phyloP scores from a whole-genome alignment of 2,888 invertebrate genomes.

The Sphaerophoria taeniata region DNA sequence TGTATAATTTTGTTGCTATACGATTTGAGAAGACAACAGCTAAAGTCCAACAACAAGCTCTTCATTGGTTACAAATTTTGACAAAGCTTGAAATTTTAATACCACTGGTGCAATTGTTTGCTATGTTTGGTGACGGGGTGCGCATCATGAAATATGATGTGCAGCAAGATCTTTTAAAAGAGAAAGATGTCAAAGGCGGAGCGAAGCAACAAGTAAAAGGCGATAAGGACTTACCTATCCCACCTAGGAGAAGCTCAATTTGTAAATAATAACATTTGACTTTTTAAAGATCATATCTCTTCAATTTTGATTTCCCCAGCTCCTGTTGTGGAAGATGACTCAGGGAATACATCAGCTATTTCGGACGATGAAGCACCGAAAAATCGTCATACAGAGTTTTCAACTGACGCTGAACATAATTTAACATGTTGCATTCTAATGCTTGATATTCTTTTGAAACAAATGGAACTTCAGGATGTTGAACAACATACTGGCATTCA shows the following conservation, averaged over 20 bases:
- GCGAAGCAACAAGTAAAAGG: constrained; percentile 79
- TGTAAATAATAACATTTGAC: constrained; percentile 81
- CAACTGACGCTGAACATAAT: constrained; percentile 89
- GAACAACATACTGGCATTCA: constrained; percentile 91
- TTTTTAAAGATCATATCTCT: not conserved
- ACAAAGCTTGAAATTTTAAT: constrained; percentile 95
- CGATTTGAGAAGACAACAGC: constrained; percentile 92
- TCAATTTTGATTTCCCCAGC: constrained; percentile 80
- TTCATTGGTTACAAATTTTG: constrained; percentile 94
- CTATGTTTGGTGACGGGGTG: constrained; percentile 95
- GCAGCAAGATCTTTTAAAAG: constrained; percentile 83
- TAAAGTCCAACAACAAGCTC: constrained; percentile 93
- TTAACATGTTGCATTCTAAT: constrained; percentile 98
- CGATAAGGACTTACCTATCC: constrained; percentile 80
- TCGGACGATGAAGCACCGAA: constrained; percentile 88
- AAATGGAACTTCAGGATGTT: constrained; percentile 95
- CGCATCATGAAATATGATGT: constrained; percentile 87
- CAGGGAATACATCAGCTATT: constrained; percentile 87
- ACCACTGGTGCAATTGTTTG: constrained; percentile 93
- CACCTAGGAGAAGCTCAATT: constrained; percentile 84
- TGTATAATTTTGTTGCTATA: constrained; percentile 96
- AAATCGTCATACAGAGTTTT: constrained; percentile 87
- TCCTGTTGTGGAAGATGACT: constrained; percentile 88
- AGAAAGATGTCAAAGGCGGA: constrained; percentile 80
- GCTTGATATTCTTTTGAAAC: constrained; percentile 97